Base-by-base conservation (phyloP, 2,888 invertebrate species). In the Ectemnius lituratus region DNA sequence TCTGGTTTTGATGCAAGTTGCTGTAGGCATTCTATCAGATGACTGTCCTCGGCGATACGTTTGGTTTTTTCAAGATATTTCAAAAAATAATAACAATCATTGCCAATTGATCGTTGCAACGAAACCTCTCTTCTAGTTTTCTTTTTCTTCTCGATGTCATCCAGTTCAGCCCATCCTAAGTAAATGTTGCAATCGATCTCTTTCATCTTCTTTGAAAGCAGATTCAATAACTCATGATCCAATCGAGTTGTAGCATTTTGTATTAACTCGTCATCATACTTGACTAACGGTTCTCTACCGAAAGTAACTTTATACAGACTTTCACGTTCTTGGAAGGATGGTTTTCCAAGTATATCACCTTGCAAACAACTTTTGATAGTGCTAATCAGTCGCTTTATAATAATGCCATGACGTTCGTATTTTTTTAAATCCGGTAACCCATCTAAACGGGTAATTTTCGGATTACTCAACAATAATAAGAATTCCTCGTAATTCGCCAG, bases 41-140 rank as follows among this genome's bases (percentile, higher is more conserved):
- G 82, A 5, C 78, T 74, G 16, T 83, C 77, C 11, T 86, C 71
- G 0, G 81, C 65, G 5, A 87, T 57, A 14, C 78, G 62, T 4
- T 76, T 78, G 45, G 84, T 62, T 0, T 62, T 71, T 45, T 82
- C 79, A 4, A 86, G 69, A 45, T 82, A 73, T 28, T 88, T 80
- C 0, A 85, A 65, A 3, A 90, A 84, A 8, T 80, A 67, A 45
- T 87, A 83, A 67, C 87, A 87, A 23, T 87, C 88, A 2, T 85
- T 71, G 14, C 89, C 87, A 18, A 91, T 81, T 2, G 87, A 83
- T 62, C 84, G 83, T 70, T 91, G 90, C 8, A 90, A 70, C 5
- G 87, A 83, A 2, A 88, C 75, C 2, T 71, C 72, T 0, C 67
- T 69, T 46, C 87, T 84, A 3, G 86, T 52, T 14, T 52, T 76